phyloP scores from a whole-genome alignment of 2,113 vertebrate species.

The Progne subis region DNA sequence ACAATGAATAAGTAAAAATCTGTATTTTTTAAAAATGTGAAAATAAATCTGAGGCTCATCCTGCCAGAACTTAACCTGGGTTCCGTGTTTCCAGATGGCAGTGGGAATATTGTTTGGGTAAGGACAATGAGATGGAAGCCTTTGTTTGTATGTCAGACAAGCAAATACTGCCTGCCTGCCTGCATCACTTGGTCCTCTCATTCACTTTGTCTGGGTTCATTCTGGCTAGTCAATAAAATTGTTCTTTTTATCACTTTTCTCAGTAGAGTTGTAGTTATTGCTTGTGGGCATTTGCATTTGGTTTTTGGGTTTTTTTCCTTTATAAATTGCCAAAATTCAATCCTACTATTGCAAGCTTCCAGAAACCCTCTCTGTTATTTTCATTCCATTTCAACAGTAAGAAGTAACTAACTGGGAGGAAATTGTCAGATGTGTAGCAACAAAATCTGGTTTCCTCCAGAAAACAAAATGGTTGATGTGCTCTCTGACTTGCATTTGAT shows the following conservation, averaged over 20 bases:
- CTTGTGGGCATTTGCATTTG: neutral
- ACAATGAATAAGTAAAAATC: conserved; percentile 56
- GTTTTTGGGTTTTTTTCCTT: neutral
- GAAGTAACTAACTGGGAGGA: neutral
- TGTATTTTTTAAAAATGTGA: neutral
- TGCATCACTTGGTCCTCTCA: neutral
- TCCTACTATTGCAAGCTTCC: neutral
- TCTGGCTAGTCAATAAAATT: conserved; percentile 21
- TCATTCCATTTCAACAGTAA: neutral
- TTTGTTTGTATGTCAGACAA: neutral
- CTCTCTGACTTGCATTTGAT: neutral
- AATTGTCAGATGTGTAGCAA: neutral
- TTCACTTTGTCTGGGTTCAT: neutral
- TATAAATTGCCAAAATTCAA: neutral
- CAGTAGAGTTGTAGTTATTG: neutral
- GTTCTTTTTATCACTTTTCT: neutral
- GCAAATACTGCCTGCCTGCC: neutral
- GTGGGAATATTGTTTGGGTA: neutral
- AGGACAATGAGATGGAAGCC: neutral
- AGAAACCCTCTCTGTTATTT: neutral
- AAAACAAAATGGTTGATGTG: neutral
- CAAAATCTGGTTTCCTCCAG: neutral
- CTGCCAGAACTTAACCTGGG: neutral
- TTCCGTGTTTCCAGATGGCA: neutral
- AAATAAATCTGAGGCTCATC: neutral